Base-by-base conservation (phyloP, 2,888 invertebrate species). In the Biston stratarius region DNA sequence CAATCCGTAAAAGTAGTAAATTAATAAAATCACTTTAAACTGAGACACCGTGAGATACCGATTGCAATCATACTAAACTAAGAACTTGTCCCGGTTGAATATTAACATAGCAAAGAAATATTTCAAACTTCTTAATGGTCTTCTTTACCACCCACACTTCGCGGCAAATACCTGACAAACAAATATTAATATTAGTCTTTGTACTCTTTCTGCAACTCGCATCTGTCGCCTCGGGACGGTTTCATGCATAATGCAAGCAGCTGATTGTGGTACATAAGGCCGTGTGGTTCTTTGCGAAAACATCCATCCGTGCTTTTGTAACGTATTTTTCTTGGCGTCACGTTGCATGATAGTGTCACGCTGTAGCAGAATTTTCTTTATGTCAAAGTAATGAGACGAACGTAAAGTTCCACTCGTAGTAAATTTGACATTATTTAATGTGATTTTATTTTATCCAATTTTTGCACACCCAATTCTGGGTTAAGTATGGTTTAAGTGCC, bases 181-280 rank as follows among this genome's bases (percentile, higher is more conserved):
- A 85, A 86, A 85, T 83, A 85, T 85, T 84, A 84, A 84, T 85
- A 86, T 83, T 76, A 81, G 76, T 83, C 51, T 63, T 68, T 82
- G 79, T 81, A 82, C 77, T 83, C 59, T 60, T 64, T 82, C 79
- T 81, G 76, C 75, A 81, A 81, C 74, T 83, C 80, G 74, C 90
- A 89, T 88, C 84, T 89, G 91, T 85, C 89, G 87, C 85, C 82
- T 71, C 74, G 80, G 85, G 85, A 87, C 79, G 86, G 87, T 83
- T 87, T 89, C 90, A 93, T 93, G 91, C 91, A 92, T 92, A 88
- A 92, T 93, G 90, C 90, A 92, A 85, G 83, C 83, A 79, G 76
- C 85, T 92, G 92, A 92, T 93, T 92, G 92, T 89, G 84, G 81
- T 86, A 83, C 84, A 83, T 83, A 85, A 79, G 80, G 75, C 82